Percentiles rank a stretch among this genome's conserved stretches.
These are phyloP conservation scores for Noctua fimbriata DNA, from an alignment of 2,888 invertebrate species.

Conservation along the genomic window DNA sequence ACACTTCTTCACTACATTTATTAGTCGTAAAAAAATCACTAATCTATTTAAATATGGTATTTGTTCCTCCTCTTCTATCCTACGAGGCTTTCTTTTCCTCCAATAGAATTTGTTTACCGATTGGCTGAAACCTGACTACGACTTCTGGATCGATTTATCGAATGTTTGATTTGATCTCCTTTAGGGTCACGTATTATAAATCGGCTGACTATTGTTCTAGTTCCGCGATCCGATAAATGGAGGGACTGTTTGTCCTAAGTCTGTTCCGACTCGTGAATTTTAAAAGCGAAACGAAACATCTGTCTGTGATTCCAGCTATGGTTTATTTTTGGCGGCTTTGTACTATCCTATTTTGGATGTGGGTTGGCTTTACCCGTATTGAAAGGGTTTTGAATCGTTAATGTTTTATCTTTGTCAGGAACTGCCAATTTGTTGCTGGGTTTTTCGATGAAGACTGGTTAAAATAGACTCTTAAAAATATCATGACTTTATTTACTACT, in stretches of 20 bases:
- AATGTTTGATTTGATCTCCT: slow-evolving; percentile 24
- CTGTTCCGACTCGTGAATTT: slow-evolving; percentile 72
- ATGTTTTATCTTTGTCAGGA: slow-evolving; percentile 14
- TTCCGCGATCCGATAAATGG: slow-evolving; percentile 61
- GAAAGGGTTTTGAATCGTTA: slow-evolving; percentile 37
- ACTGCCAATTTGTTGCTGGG: slow-evolving; percentile 7
- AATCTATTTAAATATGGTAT: neutral
- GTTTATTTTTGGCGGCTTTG: slow-evolving; percentile 72
- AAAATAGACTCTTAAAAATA: neutral
- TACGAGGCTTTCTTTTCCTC: neutral
- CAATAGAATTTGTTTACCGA: neutral
- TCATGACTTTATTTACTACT: neutral
- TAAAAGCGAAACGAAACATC: slow-evolving; percentile 72
- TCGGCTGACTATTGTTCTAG: slow-evolving; percentile 62
- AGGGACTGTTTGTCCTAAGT: slow-evolving; percentile 65
- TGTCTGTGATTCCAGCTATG: slow-evolving; percentile 66
- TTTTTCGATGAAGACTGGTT: neutral
- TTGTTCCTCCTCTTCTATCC: neutral
- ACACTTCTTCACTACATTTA: neutral
- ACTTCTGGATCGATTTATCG: slow-evolving; percentile 4
- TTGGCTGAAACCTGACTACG: neutral
- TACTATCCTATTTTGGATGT: slow-evolving; percentile 66
- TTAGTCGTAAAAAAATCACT: neutral
- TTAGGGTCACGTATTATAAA: slow-evolving; percentile 12
- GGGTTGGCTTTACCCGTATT: slow-evolving; percentile 55